phyloP scores from a whole-genome alignment of 2,797 vertebrate genomes.

The Ispidina lecontei region DNA sequence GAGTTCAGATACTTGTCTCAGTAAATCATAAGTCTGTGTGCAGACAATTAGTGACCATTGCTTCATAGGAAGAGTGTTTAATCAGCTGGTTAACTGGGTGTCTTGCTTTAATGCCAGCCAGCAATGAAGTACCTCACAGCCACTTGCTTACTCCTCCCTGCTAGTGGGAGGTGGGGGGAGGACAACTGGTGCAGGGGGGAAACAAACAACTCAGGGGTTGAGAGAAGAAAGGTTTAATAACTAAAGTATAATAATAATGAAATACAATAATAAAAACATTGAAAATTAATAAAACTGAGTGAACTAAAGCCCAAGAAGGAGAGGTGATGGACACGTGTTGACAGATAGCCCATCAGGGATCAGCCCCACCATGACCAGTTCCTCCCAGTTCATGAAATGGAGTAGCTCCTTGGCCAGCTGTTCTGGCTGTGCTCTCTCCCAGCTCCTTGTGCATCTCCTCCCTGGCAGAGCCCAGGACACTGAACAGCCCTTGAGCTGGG shows the following conservation, averaged over 20 bases:
- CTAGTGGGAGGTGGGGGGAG: neutral
- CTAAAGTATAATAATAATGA: no score
- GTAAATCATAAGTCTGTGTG: neutral
- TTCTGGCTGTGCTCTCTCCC: neutral
- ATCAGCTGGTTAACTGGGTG: neutral
- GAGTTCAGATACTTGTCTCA: conserved; percentile 13
- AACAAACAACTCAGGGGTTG: no score
- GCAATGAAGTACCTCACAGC: neutral
- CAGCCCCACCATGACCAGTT: no score
- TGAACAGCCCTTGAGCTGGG: neutral
- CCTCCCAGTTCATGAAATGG: neutral
- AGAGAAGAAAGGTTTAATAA: neutral
- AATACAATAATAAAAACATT: neutral
- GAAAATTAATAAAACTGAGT: neutral
- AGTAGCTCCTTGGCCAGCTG: neutral
- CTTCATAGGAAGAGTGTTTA: neutral
- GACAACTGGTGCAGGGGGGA: no score
- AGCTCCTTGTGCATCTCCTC: neutral
- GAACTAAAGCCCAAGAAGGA: neutral
- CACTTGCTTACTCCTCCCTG: neutral
- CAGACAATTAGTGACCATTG: neutral
- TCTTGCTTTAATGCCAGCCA: neutral
- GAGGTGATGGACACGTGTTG: neutral
- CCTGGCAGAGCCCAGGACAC: neutral
- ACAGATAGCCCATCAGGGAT: no score